Conservation (phyloP, 2,113 vertebrate genomes). For the Caranx ignobilis region DNA sequence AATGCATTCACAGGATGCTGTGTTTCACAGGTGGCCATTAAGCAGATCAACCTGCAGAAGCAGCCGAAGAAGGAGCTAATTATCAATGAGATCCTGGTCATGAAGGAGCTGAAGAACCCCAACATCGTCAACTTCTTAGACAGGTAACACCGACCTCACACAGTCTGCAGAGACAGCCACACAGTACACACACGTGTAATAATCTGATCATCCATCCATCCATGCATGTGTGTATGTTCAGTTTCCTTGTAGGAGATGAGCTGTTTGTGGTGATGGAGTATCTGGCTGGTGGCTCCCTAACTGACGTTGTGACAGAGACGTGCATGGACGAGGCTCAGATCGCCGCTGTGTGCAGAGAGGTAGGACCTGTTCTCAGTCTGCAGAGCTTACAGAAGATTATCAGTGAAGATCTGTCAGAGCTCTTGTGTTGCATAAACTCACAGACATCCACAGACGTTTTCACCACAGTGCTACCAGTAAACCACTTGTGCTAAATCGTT, state of each 20-base stretch:
- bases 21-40: conserved; percentile 92
- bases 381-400: not conserved
- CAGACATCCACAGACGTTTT: not conserved
- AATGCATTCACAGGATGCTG: conserved; percentile 8
- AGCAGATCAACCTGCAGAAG: conserved; percentile 98
- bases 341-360: conserved; percentile 97
- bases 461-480: too few relatives aligned
- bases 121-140: conserved; percentile 98
- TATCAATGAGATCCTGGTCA: conserved; percentile 98
- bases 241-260: conserved; percentile 97
- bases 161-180: not conserved
- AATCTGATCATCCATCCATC: not conserved
- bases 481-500: too few relatives aligned
- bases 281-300: conserved; percentile 95
- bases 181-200: not conserved
- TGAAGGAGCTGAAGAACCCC: conserved; percentile 98
- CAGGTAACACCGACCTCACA: conserved; percentile 84
- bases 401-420: not conserved
- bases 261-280: conserved; percentile 99
- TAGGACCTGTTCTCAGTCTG: conserved; percentile 52
- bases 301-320: conserved; percentile 97
- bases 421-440: not conserved
- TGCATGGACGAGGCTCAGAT: conserved; percentile 99
- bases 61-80: conserved; percentile 99
- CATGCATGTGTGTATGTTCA: conserved; percentile 51